A percentile compares a stretch with the other conserved stretches of the same genome.
Conservation (phyloP, 1,140 invertebrate species). For the Andricus grossulariae region DNA sequence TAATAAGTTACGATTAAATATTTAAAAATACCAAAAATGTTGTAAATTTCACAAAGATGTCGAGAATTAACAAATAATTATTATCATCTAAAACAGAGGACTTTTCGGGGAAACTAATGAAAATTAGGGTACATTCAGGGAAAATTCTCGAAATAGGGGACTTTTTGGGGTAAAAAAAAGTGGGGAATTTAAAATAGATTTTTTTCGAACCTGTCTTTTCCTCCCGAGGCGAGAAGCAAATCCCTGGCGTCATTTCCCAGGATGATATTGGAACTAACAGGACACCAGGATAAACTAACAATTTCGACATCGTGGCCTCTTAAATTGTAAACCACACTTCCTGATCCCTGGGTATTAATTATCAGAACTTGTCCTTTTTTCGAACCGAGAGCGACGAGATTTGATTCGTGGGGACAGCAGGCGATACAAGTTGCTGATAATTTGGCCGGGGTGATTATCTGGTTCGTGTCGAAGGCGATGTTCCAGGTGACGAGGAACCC, state of each 20-base stretch:
- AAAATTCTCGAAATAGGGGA: too few species aligned
- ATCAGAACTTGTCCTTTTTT: slow-evolving; percentile 81
- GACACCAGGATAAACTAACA: slow-evolving; percentile 85
- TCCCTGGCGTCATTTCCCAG: slow-evolving; percentile 62
- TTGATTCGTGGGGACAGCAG: slow-evolving; percentile 79
- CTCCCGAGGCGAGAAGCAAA: slow-evolving; percentile 76
- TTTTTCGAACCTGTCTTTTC: slow-evolving; percentile 70
- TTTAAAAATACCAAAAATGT: too few species aligned
- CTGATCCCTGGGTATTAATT: slow-evolving; percentile 77
- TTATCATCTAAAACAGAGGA: too few species aligned
- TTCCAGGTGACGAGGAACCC: slow-evolving; percentile 82
- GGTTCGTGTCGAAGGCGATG: slow-evolving; percentile 75
- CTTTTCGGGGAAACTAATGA: neutral
- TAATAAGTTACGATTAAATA: too few species aligned
- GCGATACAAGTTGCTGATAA: slow-evolving; percentile 77
- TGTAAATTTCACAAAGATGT: too few species aligned
- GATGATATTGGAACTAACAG: slow-evolving; percentile 76
- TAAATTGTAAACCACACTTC: slow-evolving; percentile 80
- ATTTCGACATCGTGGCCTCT: slow-evolving; percentile 85
- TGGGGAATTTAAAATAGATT: neutral
- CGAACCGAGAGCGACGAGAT: slow-evolving; percentile 81
- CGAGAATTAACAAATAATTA: too few species aligned
- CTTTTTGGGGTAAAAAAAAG: too few species aligned
- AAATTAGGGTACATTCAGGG: neutral
- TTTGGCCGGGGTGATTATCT: slow-evolving; percentile 71